These are phyloP conservation scores for Madoqua kirkii DNA, from an alignment of 2,113 vertebrate genomes.

Conservation along the genomic window DNA sequence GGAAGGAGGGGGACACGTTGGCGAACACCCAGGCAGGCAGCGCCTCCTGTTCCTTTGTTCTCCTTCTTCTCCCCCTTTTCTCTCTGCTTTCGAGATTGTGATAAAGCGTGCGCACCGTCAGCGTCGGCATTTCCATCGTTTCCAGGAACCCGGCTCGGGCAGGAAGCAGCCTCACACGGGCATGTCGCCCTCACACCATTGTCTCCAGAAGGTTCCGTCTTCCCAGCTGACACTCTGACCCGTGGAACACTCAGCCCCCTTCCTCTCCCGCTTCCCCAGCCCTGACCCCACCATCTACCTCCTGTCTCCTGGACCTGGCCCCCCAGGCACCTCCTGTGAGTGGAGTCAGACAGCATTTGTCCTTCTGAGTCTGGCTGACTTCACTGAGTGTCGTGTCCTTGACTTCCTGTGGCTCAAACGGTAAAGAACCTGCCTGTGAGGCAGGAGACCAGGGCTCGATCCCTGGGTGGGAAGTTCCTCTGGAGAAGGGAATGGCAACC, in stretches of 20 bases:
- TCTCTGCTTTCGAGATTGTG: background rate
- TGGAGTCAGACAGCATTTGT: background rate
- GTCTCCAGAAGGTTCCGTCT: background rate
- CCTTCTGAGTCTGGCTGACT: background rate
- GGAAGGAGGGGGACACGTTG: background rate
- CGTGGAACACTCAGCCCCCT: background rate
- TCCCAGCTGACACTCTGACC: background rate
- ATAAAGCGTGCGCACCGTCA: fast-evolving
- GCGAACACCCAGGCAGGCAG: background rate
- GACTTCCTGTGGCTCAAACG: too few relatives aligned
- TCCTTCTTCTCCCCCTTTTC: fast-evolving
- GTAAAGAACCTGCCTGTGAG: too few relatives aligned
- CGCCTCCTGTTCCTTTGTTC: background rate
- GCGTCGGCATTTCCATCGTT: fast-evolving
- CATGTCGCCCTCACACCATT: fast-evolving
- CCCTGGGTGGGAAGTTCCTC: too few relatives aligned
- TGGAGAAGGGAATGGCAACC: too few relatives aligned
- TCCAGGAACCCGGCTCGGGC: fast-evolving
- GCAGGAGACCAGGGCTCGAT: too few relatives aligned
- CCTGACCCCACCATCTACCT: too few relatives aligned
- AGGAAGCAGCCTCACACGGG: fast-evolving
- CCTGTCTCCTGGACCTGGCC: background rate
- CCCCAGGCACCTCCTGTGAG: background rate
- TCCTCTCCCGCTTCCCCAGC: too few relatives aligned
- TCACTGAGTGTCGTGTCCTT: background rate